Evolutionary conservation across 1,140 invertebrate species (phyloP).

Genomic region (Eupeodes corollae): DNA sequence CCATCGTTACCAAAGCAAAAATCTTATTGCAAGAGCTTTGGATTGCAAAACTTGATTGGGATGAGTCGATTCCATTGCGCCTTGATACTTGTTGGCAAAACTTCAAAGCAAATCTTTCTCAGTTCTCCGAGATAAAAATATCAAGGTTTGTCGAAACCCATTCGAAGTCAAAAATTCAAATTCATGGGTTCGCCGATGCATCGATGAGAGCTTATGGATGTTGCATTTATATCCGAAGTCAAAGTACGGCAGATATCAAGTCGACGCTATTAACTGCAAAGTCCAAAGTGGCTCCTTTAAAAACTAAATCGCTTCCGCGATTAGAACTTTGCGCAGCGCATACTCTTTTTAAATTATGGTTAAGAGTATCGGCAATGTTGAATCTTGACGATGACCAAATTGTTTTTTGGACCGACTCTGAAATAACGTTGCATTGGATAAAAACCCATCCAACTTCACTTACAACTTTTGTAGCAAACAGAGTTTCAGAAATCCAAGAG

Average conservation of each 20-base stretch:
- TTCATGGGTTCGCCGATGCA: neutral
- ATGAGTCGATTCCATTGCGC: slow-evolving; percentile 12
- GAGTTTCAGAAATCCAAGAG: slow-evolving; percentile 27
- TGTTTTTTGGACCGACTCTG: slow-evolving; percentile 26
- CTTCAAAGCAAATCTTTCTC: neutral
- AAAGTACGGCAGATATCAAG: neutral
- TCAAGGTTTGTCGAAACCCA: neutral
- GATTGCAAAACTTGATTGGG: slow-evolving; percentile 25
- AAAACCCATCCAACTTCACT: slow-evolving; percentile 11
- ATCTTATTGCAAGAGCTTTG: slow-evolving; percentile 35
- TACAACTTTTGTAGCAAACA: slow-evolving; percentile 23
- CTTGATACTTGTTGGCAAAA: slow-evolving; percentile 11
- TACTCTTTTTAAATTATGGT: slow-evolving; percentile 2
- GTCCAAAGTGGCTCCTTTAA: slow-evolving; percentile 18
- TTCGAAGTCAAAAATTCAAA: neutral
- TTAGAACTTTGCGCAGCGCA: slow-evolving; percentile 19
- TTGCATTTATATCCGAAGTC: neutral
- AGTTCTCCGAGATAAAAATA: neutral
- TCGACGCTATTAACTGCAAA: slow-evolving; percentile 10
- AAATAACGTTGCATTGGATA: slow-evolving; percentile 27
- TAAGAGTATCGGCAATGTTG: slow-evolving; percentile 2
- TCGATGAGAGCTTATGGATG: neutral
- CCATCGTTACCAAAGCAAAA: slow-evolving; percentile 27
- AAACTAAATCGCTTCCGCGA: slow-evolving; percentile 16
- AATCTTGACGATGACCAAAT: neutral